Percentiles rank a stretch among this genome's conserved stretches.
phyloP scores from a whole-genome alignment of 2,888 invertebrate species.

The Macrophya annulata region DNA sequence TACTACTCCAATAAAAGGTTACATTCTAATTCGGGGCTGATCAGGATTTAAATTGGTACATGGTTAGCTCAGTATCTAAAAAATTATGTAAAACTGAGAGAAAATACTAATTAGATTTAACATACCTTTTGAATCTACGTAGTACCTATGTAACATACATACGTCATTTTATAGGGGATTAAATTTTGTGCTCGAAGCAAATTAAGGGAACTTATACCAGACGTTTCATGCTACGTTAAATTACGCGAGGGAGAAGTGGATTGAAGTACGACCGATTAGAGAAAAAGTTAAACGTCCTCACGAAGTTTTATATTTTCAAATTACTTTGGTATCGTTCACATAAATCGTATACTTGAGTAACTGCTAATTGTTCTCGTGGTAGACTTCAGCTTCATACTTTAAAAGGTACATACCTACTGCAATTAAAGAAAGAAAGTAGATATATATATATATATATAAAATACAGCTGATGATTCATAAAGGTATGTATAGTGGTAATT shows the following conservation, averaged over 20 bases:
- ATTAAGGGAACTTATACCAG: conserved; percentile 3
- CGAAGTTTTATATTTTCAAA: conserved; percentile 21
- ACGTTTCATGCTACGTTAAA: conserved; percentile 20
- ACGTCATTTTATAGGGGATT: not conserved
- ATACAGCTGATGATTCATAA: not conserved
- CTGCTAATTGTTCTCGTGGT: conserved; percentile 13
- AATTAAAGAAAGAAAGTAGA: not conserved
- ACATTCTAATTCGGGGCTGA: not conserved
- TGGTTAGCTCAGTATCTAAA: not conserved
- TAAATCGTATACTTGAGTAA: conserved; percentile 38
- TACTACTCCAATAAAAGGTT: not conserved
- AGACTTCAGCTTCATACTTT: conserved; percentile 16
- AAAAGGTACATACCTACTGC: conserved; percentile 1
- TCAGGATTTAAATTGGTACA: not conserved
- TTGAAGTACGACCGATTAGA: conserved; percentile 32
- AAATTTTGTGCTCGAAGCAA: conserved; percentile 18
- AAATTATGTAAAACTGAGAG: not conserved
- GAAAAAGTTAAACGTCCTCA: conserved; percentile 27
- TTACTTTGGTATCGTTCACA: conserved; percentile 27
- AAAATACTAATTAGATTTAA: not conserved
- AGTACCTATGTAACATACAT: not conserved
- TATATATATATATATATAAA: not conserved
- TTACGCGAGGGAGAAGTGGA: not conserved
- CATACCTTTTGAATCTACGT: not conserved
- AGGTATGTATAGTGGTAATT: conserved; percentile 1